Evolutionary conservation across 2,113 vertebrate genomes (phyloP).

Genomic region (Pterocles burchelli): DNA sequence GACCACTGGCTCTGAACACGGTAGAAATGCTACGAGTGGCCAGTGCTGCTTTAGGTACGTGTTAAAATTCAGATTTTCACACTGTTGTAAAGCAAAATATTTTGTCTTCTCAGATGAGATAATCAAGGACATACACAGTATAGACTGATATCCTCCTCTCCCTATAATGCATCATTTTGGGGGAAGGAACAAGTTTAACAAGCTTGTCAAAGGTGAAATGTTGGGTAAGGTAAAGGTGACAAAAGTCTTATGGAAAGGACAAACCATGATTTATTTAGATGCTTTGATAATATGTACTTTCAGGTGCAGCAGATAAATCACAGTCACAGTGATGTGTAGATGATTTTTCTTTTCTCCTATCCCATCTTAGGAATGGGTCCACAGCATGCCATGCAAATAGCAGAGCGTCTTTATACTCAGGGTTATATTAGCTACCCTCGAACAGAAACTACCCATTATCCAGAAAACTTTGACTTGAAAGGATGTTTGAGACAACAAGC

Average conservation of each 20-base stretch:
- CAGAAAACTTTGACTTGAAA: constrained; percentile 95
- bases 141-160: not conserved
- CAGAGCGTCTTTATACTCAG: constrained; percentile 94
- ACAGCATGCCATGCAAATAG: constrained; percentile 95
- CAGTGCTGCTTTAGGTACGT: constrained; percentile 91
- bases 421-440: constrained; percentile 98
- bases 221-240: not conserved
- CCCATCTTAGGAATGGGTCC: constrained; percentile 88
- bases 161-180: not conserved
- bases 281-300: not conserved
- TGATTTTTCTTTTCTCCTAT: not conserved
- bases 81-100: not conserved
- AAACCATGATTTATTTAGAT: not conserved
- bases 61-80: not conserved
- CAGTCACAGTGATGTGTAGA: not conserved
- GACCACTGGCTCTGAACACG: constrained; percentile 93
- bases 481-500: constrained; percentile 88
- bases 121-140: not conserved
- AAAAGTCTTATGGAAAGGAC: not conserved
- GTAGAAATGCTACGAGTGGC: constrained; percentile 97
- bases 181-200: not conserved
- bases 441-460: constrained; percentile 97
- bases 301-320: not conserved
- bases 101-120: not conserved
- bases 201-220: not conserved